phyloP scores from a whole-genome alignment of 2,888 invertebrate genomes.

The Tridacna crocea region DNA sequence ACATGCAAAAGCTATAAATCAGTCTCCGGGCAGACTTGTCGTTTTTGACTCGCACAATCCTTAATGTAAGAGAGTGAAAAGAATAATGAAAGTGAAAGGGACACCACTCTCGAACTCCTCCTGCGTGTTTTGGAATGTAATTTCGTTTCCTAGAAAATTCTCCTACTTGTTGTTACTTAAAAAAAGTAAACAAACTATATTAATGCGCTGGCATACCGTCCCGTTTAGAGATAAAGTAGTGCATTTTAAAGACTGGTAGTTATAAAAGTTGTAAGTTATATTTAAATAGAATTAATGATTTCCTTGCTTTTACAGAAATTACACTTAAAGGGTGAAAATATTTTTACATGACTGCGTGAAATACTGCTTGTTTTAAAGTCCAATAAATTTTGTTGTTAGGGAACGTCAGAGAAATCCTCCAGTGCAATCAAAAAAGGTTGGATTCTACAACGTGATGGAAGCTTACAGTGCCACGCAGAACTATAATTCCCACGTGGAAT shows the following conservation, averaged over 20 bases:
- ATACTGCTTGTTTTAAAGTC: background rate
- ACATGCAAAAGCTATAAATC: too few species aligned
- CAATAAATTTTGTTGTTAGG: constrained; percentile 59
- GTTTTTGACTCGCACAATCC: too few species aligned
- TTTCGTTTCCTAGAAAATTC: background rate
- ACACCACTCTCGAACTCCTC: too few species aligned
- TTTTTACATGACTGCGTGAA: background rate
- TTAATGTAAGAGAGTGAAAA: too few species aligned
- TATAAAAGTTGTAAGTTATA: background rate
- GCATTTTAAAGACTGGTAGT: background rate
- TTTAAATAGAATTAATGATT: too few species aligned
- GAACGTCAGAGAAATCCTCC: constrained; percentile 47
- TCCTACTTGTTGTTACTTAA: background rate
- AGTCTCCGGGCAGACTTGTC: too few species aligned
- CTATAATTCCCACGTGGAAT: constrained; percentile 65
- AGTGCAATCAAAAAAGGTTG: constrained; percentile 70
- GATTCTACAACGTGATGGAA: constrained; percentile 77
- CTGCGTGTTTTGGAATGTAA: too few species aligned
- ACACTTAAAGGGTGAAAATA: too few species aligned
- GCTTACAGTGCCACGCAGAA: constrained; percentile 69
- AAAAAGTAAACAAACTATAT: constrained; percentile 56
- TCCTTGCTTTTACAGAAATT: too few species aligned
- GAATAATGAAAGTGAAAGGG: too few species aligned
- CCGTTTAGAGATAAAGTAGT: constrained; percentile 49
- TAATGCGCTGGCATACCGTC: constrained; percentile 53